Evolutionary conservation across 2,113 vertebrate species (phyloP).

Genomic region (Boulengeromyrus knoepffleri): DNA sequence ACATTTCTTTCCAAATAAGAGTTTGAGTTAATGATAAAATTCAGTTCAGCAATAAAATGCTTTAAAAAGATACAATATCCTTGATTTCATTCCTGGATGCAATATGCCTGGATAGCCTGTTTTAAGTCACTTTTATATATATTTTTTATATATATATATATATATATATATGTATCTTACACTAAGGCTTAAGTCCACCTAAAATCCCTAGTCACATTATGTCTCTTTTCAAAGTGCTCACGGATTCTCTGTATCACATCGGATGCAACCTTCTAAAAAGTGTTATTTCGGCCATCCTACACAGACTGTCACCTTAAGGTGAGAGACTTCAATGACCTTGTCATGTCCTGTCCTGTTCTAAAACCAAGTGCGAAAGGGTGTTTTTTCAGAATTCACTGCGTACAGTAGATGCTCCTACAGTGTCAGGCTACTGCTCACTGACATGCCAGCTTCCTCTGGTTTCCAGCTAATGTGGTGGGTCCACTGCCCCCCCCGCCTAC

Average conservation of each 20-base stretch:
- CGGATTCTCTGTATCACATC: constrained; percentile 27
- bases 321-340: constrained; percentile 30
- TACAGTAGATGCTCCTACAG: constrained; percentile 16
- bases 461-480: constrained; percentile 1
- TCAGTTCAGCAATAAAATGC: constrained; percentile 62
- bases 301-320: constrained; percentile 28
- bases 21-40: constrained; percentile 57
- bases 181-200: not conserved
- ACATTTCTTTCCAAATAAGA: constrained; percentile 44
- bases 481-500: not conserved
- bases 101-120: not conserved
- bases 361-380: constrained; percentile 18
- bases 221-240: constrained; percentile 12
- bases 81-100: not conserved
- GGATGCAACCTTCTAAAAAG: constrained; percentile 33
- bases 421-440: constrained; percentile 20
- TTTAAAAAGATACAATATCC: constrained; percentile 38
- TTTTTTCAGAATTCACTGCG: not conserved
- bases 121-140: not conserved
- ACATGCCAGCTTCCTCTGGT: constrained; percentile 21
- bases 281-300: constrained; percentile 45
- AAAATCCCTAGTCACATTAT: not conserved
- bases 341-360: constrained; percentile 45
- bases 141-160: not conserved
- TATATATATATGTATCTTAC: not conserved